Percentiles rank a stretch among this genome's conserved stretches.
These are phyloP conservation scores for Drosophila navojoa DNA, from an alignment of 1,140 invertebrate species.

Conservation along the genomic window DNA sequence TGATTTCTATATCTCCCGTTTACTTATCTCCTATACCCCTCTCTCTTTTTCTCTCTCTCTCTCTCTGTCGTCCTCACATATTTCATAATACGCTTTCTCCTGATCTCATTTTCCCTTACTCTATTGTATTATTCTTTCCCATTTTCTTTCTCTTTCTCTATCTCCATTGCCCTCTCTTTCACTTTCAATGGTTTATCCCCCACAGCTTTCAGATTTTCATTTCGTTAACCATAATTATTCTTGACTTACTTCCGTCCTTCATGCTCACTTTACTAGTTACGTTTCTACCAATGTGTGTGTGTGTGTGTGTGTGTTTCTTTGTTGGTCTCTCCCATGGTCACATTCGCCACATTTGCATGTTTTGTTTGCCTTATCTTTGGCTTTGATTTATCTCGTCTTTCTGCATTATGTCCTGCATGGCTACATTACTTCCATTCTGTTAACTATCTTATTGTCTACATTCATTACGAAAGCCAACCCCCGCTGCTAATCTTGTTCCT, in stretches of 20 bases:
- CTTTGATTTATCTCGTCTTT: not conserved
- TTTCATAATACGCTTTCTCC: not conserved
- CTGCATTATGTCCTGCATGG: not conserved
- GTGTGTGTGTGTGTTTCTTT: not conserved
- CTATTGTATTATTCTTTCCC: not conserved
- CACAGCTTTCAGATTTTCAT: not conserved
- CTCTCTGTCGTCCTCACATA: not conserved
- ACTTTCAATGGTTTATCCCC: too few species aligned
- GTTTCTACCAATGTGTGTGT: too few species aligned
- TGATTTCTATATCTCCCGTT: too few species aligned
- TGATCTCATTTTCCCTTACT: not conserved
- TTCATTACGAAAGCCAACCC: not conserved
- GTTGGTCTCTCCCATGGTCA: not conserved
- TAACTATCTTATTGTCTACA: slow-evolving; percentile 1
- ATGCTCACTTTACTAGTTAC: not conserved
- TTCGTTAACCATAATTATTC: not conserved
- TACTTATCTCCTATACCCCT: not conserved
- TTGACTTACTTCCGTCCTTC: not conserved
- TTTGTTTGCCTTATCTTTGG: not conserved
- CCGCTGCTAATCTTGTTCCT: not conserved
- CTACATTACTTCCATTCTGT: not conserved
- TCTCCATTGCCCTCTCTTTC: not conserved
- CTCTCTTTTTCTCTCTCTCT: not conserved
- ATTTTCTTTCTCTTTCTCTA: not conserved
- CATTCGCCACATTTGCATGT: not conserved